Percentiles rank a stretch among this genome's conserved stretches.
phyloP scores from a whole-genome alignment of 2,113 vertebrate species.

The Anoplopoma fimbria region DNA sequence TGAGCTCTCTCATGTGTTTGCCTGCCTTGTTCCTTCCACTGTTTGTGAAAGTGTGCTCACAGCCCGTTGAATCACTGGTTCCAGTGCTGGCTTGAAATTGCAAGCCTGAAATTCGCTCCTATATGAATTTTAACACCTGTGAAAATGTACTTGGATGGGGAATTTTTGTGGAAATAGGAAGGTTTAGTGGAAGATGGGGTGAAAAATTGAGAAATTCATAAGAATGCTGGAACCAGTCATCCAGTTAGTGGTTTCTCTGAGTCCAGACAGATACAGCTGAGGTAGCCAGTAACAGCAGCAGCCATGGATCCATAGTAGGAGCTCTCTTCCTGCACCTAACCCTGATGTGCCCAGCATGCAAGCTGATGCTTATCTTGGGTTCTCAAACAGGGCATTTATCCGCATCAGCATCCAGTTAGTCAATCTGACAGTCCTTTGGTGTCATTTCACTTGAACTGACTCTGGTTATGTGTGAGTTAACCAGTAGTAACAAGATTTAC shows the following conservation, averaged over 20 bases:
- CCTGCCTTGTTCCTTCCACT: constrained; percentile 1
- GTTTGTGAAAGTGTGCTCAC: constrained; percentile 24
- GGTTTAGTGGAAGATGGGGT: not conserved
- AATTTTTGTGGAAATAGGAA: not conserved
- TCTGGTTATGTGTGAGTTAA: constrained; percentile 2
- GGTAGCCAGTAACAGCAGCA: not conserved
- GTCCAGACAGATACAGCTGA: constrained; percentile 16
- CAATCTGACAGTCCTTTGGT: not conserved
- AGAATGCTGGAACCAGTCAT: constrained; percentile 4
- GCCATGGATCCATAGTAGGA: not conserved
- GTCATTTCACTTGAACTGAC: not conserved
- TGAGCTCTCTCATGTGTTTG: constrained; percentile 2
- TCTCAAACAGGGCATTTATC: constrained; percentile 8
- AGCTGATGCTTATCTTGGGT: not conserved
- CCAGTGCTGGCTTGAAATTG: constrained; percentile 27
- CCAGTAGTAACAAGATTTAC: not conserved
- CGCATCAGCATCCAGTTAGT: not conserved
- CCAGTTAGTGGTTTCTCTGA: not conserved
- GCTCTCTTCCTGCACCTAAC: constrained; percentile 4
- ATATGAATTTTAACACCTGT: not conserved
- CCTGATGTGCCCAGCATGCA: not conserved
- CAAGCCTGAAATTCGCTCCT: not conserved
- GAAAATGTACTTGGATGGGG: not conserved
- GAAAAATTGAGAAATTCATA: not conserved
- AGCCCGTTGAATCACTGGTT: constrained; percentile 7